phyloP scores from a whole-genome alignment of 2,888 invertebrate species.

The Girardia tigrina region DNA sequence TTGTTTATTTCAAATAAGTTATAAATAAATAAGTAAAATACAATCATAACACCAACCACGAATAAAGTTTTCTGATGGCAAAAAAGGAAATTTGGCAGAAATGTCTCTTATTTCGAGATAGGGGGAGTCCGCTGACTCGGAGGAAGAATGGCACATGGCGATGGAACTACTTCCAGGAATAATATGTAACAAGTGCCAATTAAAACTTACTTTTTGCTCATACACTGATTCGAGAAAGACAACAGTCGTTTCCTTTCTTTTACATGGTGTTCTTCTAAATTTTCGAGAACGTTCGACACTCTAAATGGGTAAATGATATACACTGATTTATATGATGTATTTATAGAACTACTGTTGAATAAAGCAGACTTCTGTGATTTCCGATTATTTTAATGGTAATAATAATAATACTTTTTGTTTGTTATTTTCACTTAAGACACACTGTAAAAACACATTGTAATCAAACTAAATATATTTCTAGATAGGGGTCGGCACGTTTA shows the following conservation, averaged over 20 bases:
- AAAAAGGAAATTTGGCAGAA: background rate
- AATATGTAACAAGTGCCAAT: background rate
- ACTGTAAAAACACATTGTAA: too few relatives aligned
- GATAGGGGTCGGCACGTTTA: too few relatives aligned
- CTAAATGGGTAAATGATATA: too few relatives aligned
- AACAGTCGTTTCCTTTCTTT: background rate
- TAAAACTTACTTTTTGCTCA: background rate
- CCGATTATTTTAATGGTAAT: too few relatives aligned
- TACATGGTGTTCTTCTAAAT: background rate
- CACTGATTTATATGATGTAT: background rate
- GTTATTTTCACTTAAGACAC: too few relatives aligned
- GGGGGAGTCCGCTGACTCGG: background rate
- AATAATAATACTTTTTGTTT: too few relatives aligned
- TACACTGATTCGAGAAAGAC: background rate
- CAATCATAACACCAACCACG: too few relatives aligned
- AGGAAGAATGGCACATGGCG: background rate
- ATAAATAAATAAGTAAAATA: too few relatives aligned
- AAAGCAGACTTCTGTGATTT: too few relatives aligned
- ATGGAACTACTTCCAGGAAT: background rate
- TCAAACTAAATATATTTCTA: too few relatives aligned
- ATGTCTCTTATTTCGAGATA: background rate
- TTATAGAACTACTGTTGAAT: background rate
- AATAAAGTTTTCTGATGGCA: background rate
- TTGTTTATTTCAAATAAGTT: too few relatives aligned
- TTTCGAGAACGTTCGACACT: background rate